Conservation (phyloP, 2,888 invertebrate species). For the Litoditis marina region DNA sequence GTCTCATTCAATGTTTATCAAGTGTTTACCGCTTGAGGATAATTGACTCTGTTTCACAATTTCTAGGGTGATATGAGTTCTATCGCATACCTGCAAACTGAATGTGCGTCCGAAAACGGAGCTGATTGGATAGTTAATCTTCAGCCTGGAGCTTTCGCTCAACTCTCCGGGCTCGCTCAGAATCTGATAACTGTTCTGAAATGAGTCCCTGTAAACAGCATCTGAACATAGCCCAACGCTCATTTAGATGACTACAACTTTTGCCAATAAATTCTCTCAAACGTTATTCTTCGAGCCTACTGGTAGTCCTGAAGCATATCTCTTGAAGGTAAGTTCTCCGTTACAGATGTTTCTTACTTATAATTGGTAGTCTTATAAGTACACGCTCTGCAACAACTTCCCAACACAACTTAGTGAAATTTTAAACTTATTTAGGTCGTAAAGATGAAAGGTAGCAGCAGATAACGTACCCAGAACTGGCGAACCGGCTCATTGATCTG, state of each 20-base stretch:
- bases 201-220: constrained; percentile 6
- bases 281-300: no score
- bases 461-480: constrained; percentile 48
- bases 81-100: no score
- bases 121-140: constrained; percentile 52
- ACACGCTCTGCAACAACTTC: not conserved
- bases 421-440: not conserved
- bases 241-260: no score
- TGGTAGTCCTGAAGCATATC: no score
- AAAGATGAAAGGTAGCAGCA: constrained; percentile 6
- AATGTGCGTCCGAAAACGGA: constrained; percentile 51
- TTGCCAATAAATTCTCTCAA: not conserved
- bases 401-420: not conserved
- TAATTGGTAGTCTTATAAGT: no score
- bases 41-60: no score
- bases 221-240: constrained; percentile 21
- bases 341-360: no score
- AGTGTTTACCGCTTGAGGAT: no score
- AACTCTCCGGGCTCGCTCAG: constrained; percentile 37
- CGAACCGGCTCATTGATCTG: constrained; percentile 51
- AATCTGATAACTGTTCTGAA: constrained; percentile 51
- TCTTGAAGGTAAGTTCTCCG: no score
- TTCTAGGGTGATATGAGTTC: no score
- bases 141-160: constrained; percentile 27
- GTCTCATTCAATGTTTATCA: no score